Evolutionary conservation across 1,140 invertebrate genomes (phyloP).

Genomic region (Drosophila varians): DNA sequence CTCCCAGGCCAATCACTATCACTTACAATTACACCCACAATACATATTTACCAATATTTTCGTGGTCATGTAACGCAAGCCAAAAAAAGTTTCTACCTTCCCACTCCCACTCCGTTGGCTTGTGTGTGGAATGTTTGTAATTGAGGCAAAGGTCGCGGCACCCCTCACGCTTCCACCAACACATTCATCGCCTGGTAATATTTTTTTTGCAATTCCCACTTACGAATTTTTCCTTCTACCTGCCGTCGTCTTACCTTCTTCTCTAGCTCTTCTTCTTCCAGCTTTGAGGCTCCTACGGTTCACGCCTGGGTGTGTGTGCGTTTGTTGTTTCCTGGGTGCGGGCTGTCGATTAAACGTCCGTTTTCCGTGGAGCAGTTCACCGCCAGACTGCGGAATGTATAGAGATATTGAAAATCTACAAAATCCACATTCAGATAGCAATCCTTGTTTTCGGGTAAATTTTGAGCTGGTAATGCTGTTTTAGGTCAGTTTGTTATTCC

Average conservation of each 20-base stretch:
- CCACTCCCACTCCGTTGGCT: constrained; percentile 18
- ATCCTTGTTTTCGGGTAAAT: neutral
- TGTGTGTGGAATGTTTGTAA: constrained; percentile 71
- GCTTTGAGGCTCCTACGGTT: constrained; percentile 33
- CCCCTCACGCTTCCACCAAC: constrained; percentile 17
- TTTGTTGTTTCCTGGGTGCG: constrained; percentile 42
- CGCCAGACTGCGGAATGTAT: neutral
- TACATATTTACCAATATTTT: constrained; percentile 17
- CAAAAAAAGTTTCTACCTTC: constrained; percentile 35
- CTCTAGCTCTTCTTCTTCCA: constrained; percentile 26
- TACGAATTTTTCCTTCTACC: constrained; percentile 29
- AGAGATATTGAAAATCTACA: neutral
- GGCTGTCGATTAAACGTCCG: constrained; percentile 3
- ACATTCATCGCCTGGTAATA: neutral
- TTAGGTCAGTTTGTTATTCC: constrained; percentile 2
- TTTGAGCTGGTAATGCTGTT: neutral
- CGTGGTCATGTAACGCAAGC: constrained; percentile 61
- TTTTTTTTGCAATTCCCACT: constrained; percentile 41
- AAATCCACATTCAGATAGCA: neutral
- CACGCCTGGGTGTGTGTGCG: constrained; percentile 32
- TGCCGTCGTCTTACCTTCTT: constrained; percentile 43
- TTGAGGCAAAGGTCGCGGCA: constrained; percentile 78
- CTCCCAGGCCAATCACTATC: neutral
- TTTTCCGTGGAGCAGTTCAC: neutral
- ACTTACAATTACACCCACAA: constrained; percentile 28